phyloP scores from a whole-genome alignment of 1,140 invertebrate genomes.

The Diuraphis noxia region DNA sequence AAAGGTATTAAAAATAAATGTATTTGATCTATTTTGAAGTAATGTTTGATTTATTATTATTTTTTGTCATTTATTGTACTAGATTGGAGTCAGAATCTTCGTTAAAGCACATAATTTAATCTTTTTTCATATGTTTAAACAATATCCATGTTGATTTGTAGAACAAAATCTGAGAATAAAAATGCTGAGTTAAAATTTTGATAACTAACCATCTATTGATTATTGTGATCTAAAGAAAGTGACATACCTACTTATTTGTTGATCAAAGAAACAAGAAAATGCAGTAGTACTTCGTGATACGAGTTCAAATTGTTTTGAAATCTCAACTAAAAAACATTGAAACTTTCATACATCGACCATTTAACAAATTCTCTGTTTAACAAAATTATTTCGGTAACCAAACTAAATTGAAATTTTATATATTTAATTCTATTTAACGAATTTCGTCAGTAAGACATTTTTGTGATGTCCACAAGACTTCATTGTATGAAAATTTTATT shows the following conservation, averaged over 20 bases:
- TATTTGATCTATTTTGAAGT: background rate
- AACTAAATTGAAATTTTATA: too few species aligned
- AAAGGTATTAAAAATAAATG: background rate
- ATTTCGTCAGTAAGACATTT: too few species aligned
- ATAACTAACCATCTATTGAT: background rate
- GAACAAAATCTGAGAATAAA: background rate
- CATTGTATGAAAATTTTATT: too few species aligned
- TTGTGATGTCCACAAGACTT: too few species aligned
- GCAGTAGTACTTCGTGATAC: background rate
- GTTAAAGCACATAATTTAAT: background rate
- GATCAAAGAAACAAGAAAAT: background rate
- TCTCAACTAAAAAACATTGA: background rate
- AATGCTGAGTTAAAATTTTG: background rate
- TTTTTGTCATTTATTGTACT: background rate
- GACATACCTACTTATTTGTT: background rate
- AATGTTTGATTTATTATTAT: background rate
- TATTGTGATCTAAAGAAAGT: constrained; percentile 4
- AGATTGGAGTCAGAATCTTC: background rate
- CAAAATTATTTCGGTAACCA: too few species aligned
- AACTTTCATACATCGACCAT: too few species aligned
- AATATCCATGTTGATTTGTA: background rate
- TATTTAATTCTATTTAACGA: too few species aligned
- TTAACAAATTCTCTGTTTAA: too few species aligned
- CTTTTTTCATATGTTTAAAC: background rate
- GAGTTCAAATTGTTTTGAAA: background rate